Percentiles rank a stretch among this genome's conserved stretches.
Conservation (phyloP, 2,888 invertebrate genomes). For the Liodrosophila aerea region DNA sequence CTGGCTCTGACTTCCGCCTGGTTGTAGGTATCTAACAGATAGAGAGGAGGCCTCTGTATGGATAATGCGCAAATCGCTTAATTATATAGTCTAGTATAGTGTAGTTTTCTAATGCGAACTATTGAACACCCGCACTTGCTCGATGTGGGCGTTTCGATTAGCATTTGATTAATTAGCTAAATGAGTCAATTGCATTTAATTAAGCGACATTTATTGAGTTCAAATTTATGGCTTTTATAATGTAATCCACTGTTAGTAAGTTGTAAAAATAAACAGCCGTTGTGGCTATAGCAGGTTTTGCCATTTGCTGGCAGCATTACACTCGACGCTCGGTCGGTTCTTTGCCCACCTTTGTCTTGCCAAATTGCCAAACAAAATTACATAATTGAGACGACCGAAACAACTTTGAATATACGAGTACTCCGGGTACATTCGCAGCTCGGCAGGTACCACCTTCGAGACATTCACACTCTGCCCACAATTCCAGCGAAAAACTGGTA, state of each 20-base stretch:
- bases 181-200: conserved; percentile 49
- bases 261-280: conserved; percentile 15
- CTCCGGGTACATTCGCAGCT: not conserved
- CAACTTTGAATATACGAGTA: not conserved
- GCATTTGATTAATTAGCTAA: conserved; percentile 61
- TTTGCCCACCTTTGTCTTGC: conserved; percentile 35
- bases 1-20: conserved; percentile 53
- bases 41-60: conserved; percentile 3
- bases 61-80: conserved; percentile 68
- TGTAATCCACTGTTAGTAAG: conserved; percentile 18
- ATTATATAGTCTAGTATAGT: conserved; percentile 33
- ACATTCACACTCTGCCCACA: conserved; percentile 71
- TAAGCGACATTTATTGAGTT: conserved; percentile 45
- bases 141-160: conserved; percentile 29
- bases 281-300: not conserved
- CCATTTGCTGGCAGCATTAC: conserved; percentile 29
- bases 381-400: conserved; percentile 49
- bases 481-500: conserved; percentile 53
- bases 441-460: conserved; percentile 50
- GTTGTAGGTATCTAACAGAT: not conserved
- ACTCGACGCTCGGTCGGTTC: conserved; percentile 20
- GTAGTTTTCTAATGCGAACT: conserved; percentile 20
- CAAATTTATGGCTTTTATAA: conserved; percentile 37
- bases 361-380: conserved; percentile 49
- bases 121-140: conserved; percentile 56